Evolutionary conservation across 2,888 invertebrate species (phyloP), one percentile per base, ranked within the genome.

Genomic region (Capitulum mitella): DNA sequence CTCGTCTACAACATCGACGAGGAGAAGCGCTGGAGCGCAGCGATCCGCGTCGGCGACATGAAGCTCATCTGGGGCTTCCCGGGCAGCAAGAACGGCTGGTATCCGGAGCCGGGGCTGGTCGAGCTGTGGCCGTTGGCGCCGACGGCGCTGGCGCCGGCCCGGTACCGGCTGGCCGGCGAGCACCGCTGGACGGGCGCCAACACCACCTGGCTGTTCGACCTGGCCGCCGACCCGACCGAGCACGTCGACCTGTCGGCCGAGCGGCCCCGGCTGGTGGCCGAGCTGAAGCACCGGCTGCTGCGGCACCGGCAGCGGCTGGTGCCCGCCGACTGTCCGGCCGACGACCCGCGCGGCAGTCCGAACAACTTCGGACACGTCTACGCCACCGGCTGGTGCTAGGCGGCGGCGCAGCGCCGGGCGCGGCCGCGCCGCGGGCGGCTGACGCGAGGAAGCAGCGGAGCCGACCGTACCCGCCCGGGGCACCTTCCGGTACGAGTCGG

Each of bases 331-430:
- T 46, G 76, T 1, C 64, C 37, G 5, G n/a, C 77, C 6, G 48
- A 78, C 14, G 80, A 58, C 34, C 43, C 43, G 19, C 54, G 26
- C 10, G 79, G 74, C 32, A 77, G 74, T n/a, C 81, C 81, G 14
- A 19, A 29, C 14, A n/a, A 77, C 78, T 80, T 32, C 22, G 78
- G 74, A 8, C 76, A 77, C n/a, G 58, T 79, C n/a, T 81, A 79
- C 80, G 78, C 79, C 32, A 80, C 81, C 14, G 81, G 80, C n/a
- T 80, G 81, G 81, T 81, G 81, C 37, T 22, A 54, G 54, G n/a
- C n/a, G n/a, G n/a, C n/a, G n/a, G n/a, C n/a, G n/a, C n/a, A n/a
- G n/a, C n/a, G n/a, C n/a, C n/a, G n/a, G n/a, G n/a, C n/a, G n/a
- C n/a, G n/a, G n/a, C n/a, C n/a, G n/a, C n/a, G n/a, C n/a, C n/a